These are phyloP conservation scores for Pleuronectes platessa DNA, from an alignment of 2,113 vertebrate genomes.

Conservation along the genomic window DNA sequence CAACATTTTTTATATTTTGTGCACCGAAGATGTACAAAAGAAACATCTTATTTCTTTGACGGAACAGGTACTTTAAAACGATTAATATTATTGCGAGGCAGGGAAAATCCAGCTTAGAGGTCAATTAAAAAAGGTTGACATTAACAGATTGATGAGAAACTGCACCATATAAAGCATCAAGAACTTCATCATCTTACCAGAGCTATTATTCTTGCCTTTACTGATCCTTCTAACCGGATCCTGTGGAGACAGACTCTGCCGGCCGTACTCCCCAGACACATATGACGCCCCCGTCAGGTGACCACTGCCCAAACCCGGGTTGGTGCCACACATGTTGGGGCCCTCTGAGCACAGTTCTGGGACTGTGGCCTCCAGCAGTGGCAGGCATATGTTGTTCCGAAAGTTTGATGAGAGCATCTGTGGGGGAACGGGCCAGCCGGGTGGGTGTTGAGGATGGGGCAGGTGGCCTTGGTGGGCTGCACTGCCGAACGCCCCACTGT, in stretches of 20 bases:
- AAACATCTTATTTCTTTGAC: background rate
- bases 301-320: constrained; percentile 75
- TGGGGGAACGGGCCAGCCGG: constrained; percentile 86
- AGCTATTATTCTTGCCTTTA: constrained; percentile 89
- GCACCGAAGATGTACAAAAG: background rate
- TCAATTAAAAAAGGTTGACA: background rate
- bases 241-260: constrained; percentile 86
- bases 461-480: constrained; percentile 84
- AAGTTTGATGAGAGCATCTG: constrained; percentile 85
- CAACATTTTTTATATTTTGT: too few relatives aligned
- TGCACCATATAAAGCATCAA: background rate
- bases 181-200: constrained; percentile 81
- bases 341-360: constrained; percentile 86
- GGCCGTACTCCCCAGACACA: constrained; percentile 86
- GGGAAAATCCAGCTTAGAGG: background rate
- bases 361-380: constrained; percentile 84
- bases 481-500: constrained; percentile 84
- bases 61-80: background rate
- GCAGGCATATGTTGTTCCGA: constrained; percentile 86
- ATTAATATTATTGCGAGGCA: too few relatives aligned
- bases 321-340: constrained; percentile 84
- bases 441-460: constrained; percentile 83
- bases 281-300: constrained; percentile 84
- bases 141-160: background rate
- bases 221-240: constrained; percentile 85